Evolutionary conservation across 2,113 vertebrate genomes (phyloP).

Genomic region (Meles meles): DNA sequence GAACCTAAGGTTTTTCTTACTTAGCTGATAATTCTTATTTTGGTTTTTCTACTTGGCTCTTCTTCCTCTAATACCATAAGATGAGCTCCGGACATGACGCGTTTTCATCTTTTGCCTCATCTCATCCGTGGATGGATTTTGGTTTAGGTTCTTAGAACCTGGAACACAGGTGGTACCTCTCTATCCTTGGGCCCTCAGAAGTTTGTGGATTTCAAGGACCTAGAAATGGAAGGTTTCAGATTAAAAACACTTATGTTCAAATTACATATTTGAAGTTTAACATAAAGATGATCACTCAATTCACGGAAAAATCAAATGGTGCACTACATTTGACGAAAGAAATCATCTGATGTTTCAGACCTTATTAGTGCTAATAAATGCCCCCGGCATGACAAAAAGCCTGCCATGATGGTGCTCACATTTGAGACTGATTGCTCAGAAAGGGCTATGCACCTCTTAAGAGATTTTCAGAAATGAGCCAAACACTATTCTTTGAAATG

Average conservation of each 20-base stretch:
- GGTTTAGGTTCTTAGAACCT: background rate
- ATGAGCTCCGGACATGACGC: background rate
- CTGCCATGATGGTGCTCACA: background rate
- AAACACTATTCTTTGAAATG: background rate
- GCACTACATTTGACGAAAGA: background rate
- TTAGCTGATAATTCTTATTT: background rate
- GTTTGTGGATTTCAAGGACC: background rate
- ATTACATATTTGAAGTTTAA: conserved; percentile 38
- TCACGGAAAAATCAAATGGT: background rate
- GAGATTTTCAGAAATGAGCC: conserved; percentile 23
- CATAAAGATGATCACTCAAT: conserved; percentile 37
- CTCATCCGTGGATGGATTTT: background rate
- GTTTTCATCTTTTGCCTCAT: background rate
- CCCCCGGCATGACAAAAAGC: background rate
- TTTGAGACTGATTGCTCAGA: background rate
- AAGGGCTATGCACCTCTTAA: background rate
- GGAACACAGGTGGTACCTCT: background rate
- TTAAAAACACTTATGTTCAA: conserved; percentile 8
- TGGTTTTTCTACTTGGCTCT: background rate
- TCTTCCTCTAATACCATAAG: background rate
- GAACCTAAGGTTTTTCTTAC: background rate
- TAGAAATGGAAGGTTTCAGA: conserved; percentile 1
- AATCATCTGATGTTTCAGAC: background rate
- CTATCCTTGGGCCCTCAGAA: background rate
- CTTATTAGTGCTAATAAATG: background rate